Conservation (phyloP, 2,797 vertebrate genomes). For the Mormyrus proboscirostris region DNA sequence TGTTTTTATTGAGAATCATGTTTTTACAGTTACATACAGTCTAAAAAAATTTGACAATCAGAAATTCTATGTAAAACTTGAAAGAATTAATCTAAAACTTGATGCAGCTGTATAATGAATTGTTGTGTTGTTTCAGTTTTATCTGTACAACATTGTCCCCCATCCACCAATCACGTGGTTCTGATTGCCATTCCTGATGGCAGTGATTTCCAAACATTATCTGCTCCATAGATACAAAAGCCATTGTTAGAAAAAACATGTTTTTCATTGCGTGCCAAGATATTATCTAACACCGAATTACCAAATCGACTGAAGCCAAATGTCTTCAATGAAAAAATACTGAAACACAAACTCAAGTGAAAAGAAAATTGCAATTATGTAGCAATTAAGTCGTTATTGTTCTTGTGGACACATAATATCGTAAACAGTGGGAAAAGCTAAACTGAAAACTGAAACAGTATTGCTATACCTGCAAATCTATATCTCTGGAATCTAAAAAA, state of each 20-base stretch:
- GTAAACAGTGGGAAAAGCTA: neutral
- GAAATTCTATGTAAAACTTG: neutral
- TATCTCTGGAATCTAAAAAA: neutral
- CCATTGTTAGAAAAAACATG: neutral
- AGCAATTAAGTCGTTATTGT: slow-evolving; percentile 5
- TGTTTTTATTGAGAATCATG: neutral
- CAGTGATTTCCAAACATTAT: neutral
- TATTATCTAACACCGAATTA: slow-evolving; percentile 11
- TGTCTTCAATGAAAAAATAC: neutral
- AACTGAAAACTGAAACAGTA: neutral
- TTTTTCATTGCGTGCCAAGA: slow-evolving; percentile 3
- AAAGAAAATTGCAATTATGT: slow-evolving; percentile 9
- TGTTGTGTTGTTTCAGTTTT: neutral
- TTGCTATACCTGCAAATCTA: neutral
- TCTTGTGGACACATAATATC: neutral
- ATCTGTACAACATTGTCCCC: neutral
- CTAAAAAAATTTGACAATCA: neutral
- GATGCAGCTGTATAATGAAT: neutral
- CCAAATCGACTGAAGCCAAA: slow-evolving; percentile 13
- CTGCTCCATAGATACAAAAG: neutral
- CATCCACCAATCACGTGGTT: neutral
- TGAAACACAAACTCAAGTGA: neutral
- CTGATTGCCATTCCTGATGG: neutral
- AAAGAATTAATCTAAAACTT: neutral
- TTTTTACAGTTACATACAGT: neutral